Conservation (phyloP, 2,888 invertebrate genomes). For the Ecliptopera silaceata region DNA sequence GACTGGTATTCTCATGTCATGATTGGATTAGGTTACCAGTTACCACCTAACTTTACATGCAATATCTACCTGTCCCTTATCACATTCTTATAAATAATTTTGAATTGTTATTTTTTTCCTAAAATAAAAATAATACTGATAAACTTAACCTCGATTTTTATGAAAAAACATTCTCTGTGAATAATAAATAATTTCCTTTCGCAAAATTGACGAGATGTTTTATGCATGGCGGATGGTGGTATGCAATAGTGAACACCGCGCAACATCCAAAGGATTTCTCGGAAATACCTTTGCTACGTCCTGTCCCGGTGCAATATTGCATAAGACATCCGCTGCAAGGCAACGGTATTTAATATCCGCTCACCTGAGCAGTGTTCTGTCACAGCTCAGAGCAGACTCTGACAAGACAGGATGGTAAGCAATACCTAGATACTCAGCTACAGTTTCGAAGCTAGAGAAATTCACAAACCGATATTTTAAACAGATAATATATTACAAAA, state of each 20-base stretch:
- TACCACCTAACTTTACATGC: too few relatives aligned
- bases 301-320: conserved; percentile 27
- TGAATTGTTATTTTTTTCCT: too few relatives aligned
- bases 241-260: conserved; percentile 12
- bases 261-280: conserved; percentile 9
- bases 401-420: background rate
- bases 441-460: background rate
- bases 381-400: background rate
- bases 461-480: background rate
- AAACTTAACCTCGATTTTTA: too few relatives aligned
- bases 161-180: background rate
- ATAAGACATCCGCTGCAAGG: conserved; percentile 9
- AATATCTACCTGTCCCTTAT: too few relatives aligned
- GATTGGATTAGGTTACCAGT: too few relatives aligned
- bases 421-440: background rate
- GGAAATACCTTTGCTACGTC: conserved; percentile 10
- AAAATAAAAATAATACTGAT: too few relatives aligned
- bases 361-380: conserved; percentile 1
- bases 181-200: background rate
- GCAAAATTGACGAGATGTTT: conserved; percentile 13
- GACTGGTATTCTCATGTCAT: too few relatives aligned
- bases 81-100: too few relatives aligned
- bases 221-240: conserved; percentile 12
- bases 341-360: conserved; percentile 26
- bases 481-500: too few relatives aligned